Evolutionary conservation across 2,888 invertebrate genomes (phyloP), one percentile per base, ranked within the genome.

Genomic region (Hypomecis atomaria): DNA sequence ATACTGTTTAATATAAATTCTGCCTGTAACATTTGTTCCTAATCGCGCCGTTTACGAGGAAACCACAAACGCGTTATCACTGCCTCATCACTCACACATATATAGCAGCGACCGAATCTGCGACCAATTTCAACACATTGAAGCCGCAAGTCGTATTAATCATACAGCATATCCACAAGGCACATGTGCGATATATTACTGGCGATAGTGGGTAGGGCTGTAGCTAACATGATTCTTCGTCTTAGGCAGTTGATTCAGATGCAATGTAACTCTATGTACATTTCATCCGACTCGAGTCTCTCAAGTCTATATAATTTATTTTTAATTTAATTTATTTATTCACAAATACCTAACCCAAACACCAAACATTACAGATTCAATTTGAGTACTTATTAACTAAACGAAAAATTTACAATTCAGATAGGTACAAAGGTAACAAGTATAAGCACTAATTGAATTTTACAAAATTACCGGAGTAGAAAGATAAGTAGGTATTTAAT

Each of bases 111-210:
- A 62, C 66, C 55, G 45, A 62, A 62, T 62, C 66, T 62, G 62
- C 74, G 76, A 75, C 79, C 83, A 81, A 81, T 78, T 75, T 78
- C 74, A 78, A 76, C 79, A 80, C 77, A 77, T 76, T 73, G 77
- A 74, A 79, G 76, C 81, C 79, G 74, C 79, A 76, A 80, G 78
- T 70, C 68, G 66, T 79, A 83, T 83, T 82, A 83, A 83, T 83
- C 83, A 82, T 78, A 81, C 74, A 72, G 71, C 74, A 76, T 80
- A 79, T 77, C 77, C 79, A 79, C 72, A 77, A 73, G 76, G 76
- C 75, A 71, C 78, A 75, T 83, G 83, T 77, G 74, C 81, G 77
- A 84, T 85, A 84, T 83, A 84, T 85, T 84, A 83, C 79, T 74
- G 78, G 81, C 77, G 77, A 77, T 81, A 81, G 82, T 80, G 48